Conservation (phyloP, 2,888 invertebrate genomes). For the Fissipunctia ypsillon region DNA sequence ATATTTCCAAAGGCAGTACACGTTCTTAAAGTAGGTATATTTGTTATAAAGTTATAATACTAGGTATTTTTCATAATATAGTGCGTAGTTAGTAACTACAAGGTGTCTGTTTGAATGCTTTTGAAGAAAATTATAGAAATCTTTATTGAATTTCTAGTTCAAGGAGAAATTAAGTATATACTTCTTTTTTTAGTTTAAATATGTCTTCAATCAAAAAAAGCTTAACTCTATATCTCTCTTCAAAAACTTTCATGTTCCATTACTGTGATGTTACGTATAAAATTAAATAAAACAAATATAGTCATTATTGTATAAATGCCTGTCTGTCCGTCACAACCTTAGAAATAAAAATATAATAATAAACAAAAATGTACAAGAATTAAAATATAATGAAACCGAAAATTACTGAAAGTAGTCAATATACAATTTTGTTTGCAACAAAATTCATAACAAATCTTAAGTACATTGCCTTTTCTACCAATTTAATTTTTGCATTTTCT, state of each 20-base stretch:
- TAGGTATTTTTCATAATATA: conserved; percentile 50
- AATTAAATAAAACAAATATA: conserved; percentile 40
- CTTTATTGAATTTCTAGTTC: neutral
- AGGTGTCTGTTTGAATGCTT: conserved; percentile 6
- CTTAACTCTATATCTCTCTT: conserved; percentile 6
- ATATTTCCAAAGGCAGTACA: conserved; percentile 58
- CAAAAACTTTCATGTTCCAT: conserved; percentile 19
- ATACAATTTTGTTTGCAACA: conserved; percentile 67
- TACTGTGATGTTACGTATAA: conserved; percentile 26
- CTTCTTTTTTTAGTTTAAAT: neutral
- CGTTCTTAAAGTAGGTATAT: conserved; percentile 50
- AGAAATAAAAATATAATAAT: conserved; percentile 69
- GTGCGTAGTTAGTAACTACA: conserved; percentile 40
- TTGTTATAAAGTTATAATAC: conserved; percentile 64
- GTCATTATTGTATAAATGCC: conserved; percentile 64
- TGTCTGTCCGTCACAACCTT: conserved; percentile 77
- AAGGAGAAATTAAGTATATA: neutral
- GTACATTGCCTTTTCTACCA: conserved; percentile 77
- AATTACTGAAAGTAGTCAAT: conserved; percentile 50
- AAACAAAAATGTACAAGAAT: conserved; percentile 67
- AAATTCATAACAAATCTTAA: conserved; percentile 73
- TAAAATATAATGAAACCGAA: conserved; percentile 61
- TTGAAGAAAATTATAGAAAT: conserved; percentile 38
- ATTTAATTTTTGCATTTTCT: conserved; percentile 50
- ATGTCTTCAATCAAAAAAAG: neutral